A percentile compares a stretch with the other conserved stretches of the same genome.
phyloP scores from a whole-genome alignment of 2,113 vertebrate genomes.

The Pandion haliaetus region DNA sequence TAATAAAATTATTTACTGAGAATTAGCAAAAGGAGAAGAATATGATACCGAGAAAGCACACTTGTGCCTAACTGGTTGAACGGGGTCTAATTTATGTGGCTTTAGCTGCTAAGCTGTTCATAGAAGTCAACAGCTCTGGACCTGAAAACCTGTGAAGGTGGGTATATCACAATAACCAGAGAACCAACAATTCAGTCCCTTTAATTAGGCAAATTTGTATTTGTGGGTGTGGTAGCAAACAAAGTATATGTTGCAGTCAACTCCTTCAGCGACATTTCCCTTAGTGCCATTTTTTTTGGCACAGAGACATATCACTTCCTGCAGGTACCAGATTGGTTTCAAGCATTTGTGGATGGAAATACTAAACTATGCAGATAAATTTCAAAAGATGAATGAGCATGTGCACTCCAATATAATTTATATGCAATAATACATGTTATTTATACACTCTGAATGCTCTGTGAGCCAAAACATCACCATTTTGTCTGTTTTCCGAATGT shows the following conservation, averaged over 20 bases:
- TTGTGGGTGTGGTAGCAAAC: background rate
- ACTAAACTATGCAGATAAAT: conserved; percentile 43
- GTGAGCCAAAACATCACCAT: conserved; percentile 40
- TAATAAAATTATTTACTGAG: background rate
- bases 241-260: background rate
- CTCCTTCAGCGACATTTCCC: background rate
- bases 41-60: background rate
- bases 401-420: conserved; percentile 54
- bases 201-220: background rate
- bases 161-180: background rate
- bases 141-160: background rate
- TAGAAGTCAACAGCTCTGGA: background rate
- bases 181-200: background rate
- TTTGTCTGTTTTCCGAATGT: conserved; percentile 48
- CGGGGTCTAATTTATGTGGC: background rate
- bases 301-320: background rate
- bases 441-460: conserved; percentile 39
- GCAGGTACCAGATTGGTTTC: background rate
- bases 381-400: conserved; percentile 41
- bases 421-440: conserved; percentile 54
- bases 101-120: background rate
- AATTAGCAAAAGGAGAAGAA: background rate
- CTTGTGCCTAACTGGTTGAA: background rate
- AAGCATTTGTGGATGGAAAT: background rate
- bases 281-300: background rate